These are phyloP conservation scores for Noctua comes DNA, from an alignment of 2,888 invertebrate species.

Conservation along the genomic window DNA sequence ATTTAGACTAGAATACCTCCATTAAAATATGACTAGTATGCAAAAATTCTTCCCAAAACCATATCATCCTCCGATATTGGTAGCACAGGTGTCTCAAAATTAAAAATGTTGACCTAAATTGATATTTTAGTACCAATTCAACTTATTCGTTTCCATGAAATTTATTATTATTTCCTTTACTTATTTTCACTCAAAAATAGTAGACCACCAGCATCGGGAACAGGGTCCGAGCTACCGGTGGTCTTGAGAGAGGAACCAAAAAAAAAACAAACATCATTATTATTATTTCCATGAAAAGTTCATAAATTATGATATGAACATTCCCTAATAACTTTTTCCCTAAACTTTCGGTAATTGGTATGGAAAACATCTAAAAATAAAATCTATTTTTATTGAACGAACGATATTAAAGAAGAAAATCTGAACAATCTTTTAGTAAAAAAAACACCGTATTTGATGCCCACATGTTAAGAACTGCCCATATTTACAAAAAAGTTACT, in stretches of 20 bases:
- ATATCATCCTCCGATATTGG: constrained; percentile 38
- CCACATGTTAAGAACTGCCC: neutral
- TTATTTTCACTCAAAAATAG: too few relatives aligned
- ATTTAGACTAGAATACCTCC: neutral
- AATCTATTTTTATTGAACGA: neutral
- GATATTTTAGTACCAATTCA: neutral
- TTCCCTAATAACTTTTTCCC: neutral
- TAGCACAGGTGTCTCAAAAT: constrained; percentile 49
- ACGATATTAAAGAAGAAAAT: neutral
- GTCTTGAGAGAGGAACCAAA: too few relatives aligned
- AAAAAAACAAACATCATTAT: too few relatives aligned
- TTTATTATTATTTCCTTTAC: too few relatives aligned
- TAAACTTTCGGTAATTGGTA: neutral
- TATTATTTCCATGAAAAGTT: neutral
- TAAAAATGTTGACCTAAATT: constrained; percentile 20
- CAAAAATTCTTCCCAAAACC: constrained; percentile 51
- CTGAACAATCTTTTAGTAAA: neutral
- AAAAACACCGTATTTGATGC: neutral
- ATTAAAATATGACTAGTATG: constrained; percentile 49
- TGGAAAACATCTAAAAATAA: neutral
- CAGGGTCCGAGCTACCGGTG: too few relatives aligned
- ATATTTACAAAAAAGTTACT: neutral
- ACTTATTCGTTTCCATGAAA: neutral
- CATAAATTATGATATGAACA: neutral
- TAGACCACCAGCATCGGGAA: too few relatives aligned